Base-by-base conservation (phyloP, 2,797 vertebrate genomes). In the Spea hammondii region DNA sequence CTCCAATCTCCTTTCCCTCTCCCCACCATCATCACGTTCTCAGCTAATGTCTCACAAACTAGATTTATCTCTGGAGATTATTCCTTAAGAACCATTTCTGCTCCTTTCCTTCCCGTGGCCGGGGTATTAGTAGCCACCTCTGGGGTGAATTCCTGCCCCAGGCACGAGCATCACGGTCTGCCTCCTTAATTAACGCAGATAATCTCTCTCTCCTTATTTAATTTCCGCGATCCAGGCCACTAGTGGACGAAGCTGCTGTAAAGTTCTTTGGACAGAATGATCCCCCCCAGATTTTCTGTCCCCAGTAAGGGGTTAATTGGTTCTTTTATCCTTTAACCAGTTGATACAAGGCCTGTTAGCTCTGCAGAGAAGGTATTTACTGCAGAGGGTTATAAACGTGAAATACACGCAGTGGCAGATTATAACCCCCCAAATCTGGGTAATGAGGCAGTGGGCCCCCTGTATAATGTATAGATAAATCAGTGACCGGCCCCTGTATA, bases 41-140 rank as follows among this genome's bases (percentile, higher is more conserved):
- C 67, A 79, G 88, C 10, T 59, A 68, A 73, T 89, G 87, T n/a
- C 73, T 76, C 65, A 8, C 75, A 48, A 66, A 84, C 17, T 55
- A 53, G 45, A 73, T 74, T 5, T 74, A 69, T 74, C 49, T 68
- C 70, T n/a, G 46, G n/a, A 8, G 9, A 54, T 68, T 53, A 10
- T 65, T 32, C 32, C 32, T 32, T 32, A 32, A 3, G 32, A 32
- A 53, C 50, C 5, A 64, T 55, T 69, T 65, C 55, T 53, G 44
- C 68, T 51, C 65, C 55, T 5, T 62, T 10, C 85, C 59, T 14
- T 86, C 44, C 72, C 85, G 32, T 32, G 32, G 32, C 32, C 32
- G 32, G 32, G 32, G 32, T 32, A 32, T 32, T 32, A 32, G 32
- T 32, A 57, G 55, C 9, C 55, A 2, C 5, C 5, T 57, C 12